phyloP scores from a whole-genome alignment of 2,113 vertebrate species.

The Sitta europaea region DNA sequence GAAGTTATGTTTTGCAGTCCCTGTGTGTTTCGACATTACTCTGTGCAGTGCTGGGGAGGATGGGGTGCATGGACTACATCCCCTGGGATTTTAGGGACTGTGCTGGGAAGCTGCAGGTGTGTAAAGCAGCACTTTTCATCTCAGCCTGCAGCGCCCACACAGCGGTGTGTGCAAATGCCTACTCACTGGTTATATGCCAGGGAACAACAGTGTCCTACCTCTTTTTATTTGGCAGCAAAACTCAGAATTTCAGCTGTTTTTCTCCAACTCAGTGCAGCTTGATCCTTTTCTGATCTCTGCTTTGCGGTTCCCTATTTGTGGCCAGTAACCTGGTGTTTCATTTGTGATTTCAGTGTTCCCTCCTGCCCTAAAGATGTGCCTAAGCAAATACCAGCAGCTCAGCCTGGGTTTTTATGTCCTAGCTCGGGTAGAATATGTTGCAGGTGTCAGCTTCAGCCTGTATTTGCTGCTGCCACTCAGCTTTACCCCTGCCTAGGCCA shows the following conservation, averaged over 20 bases:
- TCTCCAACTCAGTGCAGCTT: neutral
- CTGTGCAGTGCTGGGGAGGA: accelerated
- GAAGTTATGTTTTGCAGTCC: neutral
- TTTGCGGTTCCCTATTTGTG: neutral
- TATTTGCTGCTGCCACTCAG: neutral
- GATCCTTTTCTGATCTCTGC: neutral
- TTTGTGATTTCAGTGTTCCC: neutral
- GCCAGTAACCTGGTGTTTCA: neutral
- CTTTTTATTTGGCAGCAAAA: neutral
- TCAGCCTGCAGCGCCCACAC: neutral
- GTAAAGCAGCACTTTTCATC: neutral
- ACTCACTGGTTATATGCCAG: neutral
- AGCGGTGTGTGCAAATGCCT: neutral
- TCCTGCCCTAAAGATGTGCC: neutral
- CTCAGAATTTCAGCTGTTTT: neutral
- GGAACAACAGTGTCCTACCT: neutral
- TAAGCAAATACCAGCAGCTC: neutral
- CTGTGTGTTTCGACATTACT: neutral
- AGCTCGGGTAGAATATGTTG: neutral
- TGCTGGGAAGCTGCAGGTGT: neutral
- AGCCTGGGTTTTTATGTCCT: neutral
- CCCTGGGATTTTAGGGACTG: neutral
- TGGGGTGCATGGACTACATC: neutral
- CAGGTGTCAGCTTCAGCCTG: neutral
- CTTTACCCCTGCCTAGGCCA: neutral